Conservation (phyloP, 2,797 vertebrate species). For the Peromyscus aztecus region DNA sequence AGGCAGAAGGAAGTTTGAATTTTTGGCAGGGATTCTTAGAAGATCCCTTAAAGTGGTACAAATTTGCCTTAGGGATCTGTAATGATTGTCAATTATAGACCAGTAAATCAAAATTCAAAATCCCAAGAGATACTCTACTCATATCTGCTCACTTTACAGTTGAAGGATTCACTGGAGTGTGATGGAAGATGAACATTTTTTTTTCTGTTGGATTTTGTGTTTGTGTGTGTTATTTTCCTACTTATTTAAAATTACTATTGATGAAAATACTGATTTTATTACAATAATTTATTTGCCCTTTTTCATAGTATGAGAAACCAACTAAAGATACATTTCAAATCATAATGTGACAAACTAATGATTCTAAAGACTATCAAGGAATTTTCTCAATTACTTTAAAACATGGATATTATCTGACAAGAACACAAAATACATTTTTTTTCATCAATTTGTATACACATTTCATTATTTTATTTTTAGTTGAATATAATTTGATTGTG, state of each 20-base stretch:
- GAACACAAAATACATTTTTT: not conserved
- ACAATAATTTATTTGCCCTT: not conserved
- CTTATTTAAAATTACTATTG: not conserved
- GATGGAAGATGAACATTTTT: not conserved
- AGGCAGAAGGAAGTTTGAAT: not conserved
- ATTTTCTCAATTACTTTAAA: not conserved
- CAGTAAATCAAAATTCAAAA: not conserved
- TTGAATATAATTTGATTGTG: not conserved
- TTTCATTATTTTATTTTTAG: not conserved
- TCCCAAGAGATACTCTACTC: not conserved
- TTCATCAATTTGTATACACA: not conserved
- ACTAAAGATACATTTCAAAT: not conserved
- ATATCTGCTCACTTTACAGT: not conserved
- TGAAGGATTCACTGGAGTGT: not conserved
- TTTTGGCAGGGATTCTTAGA: not conserved
- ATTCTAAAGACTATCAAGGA: not conserved
- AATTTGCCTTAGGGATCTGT: not conserved
- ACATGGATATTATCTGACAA: not conserved
- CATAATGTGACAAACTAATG: slow-evolving; percentile 10
- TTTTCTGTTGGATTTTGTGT: not conserved
- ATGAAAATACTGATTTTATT: slow-evolving; percentile 49
- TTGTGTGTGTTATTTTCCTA: not conserved
- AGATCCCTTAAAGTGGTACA: not conserved
- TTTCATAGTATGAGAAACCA: not conserved
- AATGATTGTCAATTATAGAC: not conserved